Evolutionary conservation across 2,797 vertebrate genomes (phyloP).

Genomic region (Micromesistius poutassou): DNA sequence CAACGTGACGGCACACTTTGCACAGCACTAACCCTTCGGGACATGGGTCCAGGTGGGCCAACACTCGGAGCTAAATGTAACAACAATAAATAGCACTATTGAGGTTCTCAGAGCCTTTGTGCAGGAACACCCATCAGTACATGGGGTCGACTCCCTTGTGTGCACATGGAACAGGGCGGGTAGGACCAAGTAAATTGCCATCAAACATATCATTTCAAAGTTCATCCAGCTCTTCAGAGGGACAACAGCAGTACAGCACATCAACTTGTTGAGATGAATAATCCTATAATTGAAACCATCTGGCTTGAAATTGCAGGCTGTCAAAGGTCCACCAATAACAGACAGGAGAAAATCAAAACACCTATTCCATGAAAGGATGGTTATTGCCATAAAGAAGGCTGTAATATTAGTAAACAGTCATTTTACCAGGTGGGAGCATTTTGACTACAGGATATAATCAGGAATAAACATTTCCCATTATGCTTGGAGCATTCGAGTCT

Average conservation of each 20-base stretch:
- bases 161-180: not conserved
- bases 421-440: conserved; percentile 62
- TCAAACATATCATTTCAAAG: conserved; percentile 47
- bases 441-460: conserved; percentile 41
- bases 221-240: conserved; percentile 41
- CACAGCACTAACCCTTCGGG: not conserved
- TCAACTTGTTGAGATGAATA: conserved; percentile 62
- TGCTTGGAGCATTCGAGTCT: conserved; percentile 36
- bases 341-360: conserved; percentile 66
- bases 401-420: conserved; percentile 67
- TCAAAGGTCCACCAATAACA: conserved; percentile 58
- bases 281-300: conserved; percentile 72
- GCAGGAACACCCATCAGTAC: not conserved
- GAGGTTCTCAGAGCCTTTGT: not conserved
- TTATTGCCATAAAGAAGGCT: conserved; percentile 63
- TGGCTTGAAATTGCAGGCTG: conserved; percentile 61
- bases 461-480: conserved; percentile 40
- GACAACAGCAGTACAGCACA: conserved; percentile 59
- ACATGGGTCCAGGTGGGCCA: not conserved
- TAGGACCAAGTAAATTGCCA: conserved; percentile 14
- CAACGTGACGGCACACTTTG: not conserved
- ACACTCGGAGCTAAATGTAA: not conserved
- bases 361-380: conserved; percentile 68
- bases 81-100: not conserved
- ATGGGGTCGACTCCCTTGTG: not conserved